These are phyloP conservation scores for Hirudinaria manillensis DNA, from an alignment of 2,888 invertebrate genomes.

Conservation along the genomic window DNA sequence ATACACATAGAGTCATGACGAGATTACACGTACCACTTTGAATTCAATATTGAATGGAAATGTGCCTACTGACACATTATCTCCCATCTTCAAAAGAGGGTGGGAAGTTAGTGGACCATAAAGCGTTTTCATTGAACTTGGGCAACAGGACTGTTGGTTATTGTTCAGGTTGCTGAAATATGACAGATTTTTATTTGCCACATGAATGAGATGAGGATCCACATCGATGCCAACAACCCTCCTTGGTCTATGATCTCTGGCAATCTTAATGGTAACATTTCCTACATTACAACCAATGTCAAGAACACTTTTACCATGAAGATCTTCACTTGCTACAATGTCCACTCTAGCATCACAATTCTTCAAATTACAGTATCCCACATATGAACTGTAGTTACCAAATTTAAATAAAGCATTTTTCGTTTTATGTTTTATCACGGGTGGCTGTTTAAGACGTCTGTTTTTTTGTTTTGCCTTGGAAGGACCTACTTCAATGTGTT, in stretches of 20 bases:
- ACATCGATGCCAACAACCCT: slow-evolving; percentile 89
- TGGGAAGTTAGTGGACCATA: slow-evolving; percentile 22
- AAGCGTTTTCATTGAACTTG: neutral
- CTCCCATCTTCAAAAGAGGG: slow-evolving; percentile 14
- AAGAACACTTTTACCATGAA: slow-evolving; percentile 80
- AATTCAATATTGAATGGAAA: slow-evolving; percentile 27
- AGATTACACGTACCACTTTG: slow-evolving; percentile 3
- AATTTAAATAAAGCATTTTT: slow-evolving; percentile 76
- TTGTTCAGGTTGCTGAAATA: slow-evolving; percentile 54
- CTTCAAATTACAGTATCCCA: slow-evolving; percentile 82
- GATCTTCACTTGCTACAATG: slow-evolving; percentile 75
- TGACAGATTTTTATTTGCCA: slow-evolving; percentile 69
- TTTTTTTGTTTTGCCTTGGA: slow-evolving; percentile 12
- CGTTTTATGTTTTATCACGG: slow-evolving; percentile 56
- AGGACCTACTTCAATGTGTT: neutral
- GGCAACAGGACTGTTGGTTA: neutral
- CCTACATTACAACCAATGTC: slow-evolving; percentile 98
- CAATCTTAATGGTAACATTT: slow-evolving; percentile 83
- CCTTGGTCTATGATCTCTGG: slow-evolving; percentile 74
- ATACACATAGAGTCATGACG: neutral
- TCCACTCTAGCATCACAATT: slow-evolving; percentile 75
- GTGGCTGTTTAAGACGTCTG: neutral
- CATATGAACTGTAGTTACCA: slow-evolving; percentile 95
- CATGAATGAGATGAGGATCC: slow-evolving; percentile 74
- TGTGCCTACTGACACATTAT: neutral